phyloP scores from a whole-genome alignment of 2,113 vertebrate genomes.

The Tychaedon coryphoeus region DNA sequence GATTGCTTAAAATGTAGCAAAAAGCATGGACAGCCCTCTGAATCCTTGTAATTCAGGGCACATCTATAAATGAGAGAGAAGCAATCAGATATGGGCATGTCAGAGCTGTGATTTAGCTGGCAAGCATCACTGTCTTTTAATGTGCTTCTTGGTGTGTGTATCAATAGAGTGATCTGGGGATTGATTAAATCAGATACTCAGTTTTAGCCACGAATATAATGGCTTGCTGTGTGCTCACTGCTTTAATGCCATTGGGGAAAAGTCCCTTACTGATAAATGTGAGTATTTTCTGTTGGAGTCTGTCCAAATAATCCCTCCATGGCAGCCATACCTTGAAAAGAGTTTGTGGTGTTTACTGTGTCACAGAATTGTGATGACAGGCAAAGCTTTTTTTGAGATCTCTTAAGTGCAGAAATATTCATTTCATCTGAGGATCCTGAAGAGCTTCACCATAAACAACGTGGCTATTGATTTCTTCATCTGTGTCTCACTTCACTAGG shows the following conservation, averaged over 20 bases:
- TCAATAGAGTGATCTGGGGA: not conserved
- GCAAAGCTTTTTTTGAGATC: not conserved
- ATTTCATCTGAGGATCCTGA: not conserved
- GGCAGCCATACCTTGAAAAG: not conserved
- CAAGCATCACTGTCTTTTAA: not conserved
- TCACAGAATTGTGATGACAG: not conserved
- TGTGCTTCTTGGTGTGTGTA: not conserved
- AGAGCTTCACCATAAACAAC: not conserved
- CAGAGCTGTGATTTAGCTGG: not conserved
- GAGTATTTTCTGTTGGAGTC: not conserved
- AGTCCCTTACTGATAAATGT: not conserved
- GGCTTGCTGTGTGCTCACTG: not conserved
- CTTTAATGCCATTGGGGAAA: not conserved
- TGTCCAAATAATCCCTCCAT: not conserved
- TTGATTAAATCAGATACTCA: not conserved
- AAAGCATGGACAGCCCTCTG: not conserved
- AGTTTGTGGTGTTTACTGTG: not conserved
- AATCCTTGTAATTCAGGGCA: not conserved
- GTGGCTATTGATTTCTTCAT: not conserved
- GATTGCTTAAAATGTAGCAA: not conserved
- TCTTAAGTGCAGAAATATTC: not conserved
- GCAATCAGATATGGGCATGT: not conserved
- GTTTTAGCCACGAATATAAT: not conserved
- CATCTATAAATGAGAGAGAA: not conserved
- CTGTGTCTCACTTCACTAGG: not conserved